A percentile compares a stretch with the other conserved stretches of the same genome.
phyloP scores from a whole-genome alignment of 2,888 invertebrate species.

The Spodoptera littoralis region DNA sequence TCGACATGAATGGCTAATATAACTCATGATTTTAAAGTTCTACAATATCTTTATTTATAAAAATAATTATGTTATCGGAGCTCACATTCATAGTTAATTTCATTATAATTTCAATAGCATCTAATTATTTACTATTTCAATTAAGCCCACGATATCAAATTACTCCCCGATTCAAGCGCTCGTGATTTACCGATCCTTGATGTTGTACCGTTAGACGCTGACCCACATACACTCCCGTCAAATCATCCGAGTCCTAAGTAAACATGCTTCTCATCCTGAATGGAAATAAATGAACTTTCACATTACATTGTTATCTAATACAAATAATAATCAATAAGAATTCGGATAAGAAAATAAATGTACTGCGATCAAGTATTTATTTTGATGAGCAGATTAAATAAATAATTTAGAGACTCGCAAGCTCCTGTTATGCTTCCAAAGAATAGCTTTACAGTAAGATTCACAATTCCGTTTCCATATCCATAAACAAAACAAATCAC shows the following conservation, averaged over 20 bases:
- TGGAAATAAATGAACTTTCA: constrained; percentile 56
- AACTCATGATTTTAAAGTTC: too few species aligned
- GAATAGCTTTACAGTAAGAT: too few species aligned
- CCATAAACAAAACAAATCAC: too few species aligned
- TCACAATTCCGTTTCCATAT: too few species aligned
- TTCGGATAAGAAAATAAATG: constrained; percentile 2
- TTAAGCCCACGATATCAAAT: constrained; percentile 26
- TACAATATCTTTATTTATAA: too few species aligned
- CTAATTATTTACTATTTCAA: constrained; percentile 36
- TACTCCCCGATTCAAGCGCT: constrained; percentile 28
- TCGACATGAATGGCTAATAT: too few species aligned
- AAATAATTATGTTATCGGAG: too few species aligned
- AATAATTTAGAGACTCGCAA: too few species aligned
- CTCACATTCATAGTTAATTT: background rate
- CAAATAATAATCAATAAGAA: constrained; percentile 34
- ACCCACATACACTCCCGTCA: constrained; percentile 33
- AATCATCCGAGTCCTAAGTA: constrained; percentile 54
- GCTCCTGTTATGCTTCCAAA: too few species aligned
- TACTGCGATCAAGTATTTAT: too few species aligned
- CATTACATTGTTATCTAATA: constrained; percentile 36
- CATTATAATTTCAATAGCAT: constrained; percentile 7
- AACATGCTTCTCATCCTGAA: constrained; percentile 52
- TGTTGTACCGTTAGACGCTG: constrained; percentile 46
- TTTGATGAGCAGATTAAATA: too few species aligned
- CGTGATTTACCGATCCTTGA: constrained; percentile 45